phyloP scores from a whole-genome alignment of 2,113 vertebrate species.

The Psammodynastes pulverulentus region DNA sequence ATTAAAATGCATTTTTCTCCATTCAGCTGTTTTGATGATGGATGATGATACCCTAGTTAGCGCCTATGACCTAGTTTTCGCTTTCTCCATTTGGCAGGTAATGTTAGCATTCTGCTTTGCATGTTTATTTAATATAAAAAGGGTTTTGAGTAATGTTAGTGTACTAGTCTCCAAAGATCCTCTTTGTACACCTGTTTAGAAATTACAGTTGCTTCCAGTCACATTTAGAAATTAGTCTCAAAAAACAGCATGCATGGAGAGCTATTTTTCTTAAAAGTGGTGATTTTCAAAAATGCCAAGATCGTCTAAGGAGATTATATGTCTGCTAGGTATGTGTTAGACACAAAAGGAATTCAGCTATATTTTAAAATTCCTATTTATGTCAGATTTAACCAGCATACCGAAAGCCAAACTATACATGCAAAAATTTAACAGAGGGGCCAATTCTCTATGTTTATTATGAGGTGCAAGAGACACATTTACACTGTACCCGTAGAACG shows the following conservation, averaged over 20 bases:
- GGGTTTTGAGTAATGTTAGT: background rate
- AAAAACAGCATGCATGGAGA: background rate
- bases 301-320: background rate
- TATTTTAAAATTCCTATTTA: background rate
- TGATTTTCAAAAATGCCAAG: background rate
- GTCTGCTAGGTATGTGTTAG: background rate
- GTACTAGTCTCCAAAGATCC: background rate
- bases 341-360: background rate
- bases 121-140: conserved; percentile 6
- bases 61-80: conserved; percentile 87
- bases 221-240: background rate
- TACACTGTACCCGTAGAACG: background rate
- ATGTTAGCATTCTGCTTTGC: conserved; percentile 43
- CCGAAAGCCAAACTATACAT: background rate
- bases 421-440: background rate
- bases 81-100: conserved; percentile 97
- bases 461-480: background rate
- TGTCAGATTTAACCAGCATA: background rate
- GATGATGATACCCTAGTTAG: conserved; percentile 92
- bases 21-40: conserved; percentile 88
- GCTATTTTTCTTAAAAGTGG: background rate
- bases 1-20: conserved; percentile 16
- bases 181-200: background rate
- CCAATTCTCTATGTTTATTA: background rate
- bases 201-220: background rate